phyloP scores from a whole-genome alignment of 2,113 vertebrate species.

The Falco punctatus region DNA sequence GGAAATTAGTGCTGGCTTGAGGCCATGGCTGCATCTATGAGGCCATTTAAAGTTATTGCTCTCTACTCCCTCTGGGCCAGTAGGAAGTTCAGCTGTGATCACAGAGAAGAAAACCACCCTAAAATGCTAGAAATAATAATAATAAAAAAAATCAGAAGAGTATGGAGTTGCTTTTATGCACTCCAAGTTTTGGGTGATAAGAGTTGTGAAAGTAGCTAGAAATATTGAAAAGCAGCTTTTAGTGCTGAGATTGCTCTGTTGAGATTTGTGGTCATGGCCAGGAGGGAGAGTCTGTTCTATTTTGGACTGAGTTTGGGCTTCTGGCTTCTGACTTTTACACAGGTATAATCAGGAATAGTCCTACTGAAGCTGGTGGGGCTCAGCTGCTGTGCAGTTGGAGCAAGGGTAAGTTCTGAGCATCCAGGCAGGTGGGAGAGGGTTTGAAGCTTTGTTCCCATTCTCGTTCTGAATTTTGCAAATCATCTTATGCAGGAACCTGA shows the following conservation, averaged over 20 bases:
- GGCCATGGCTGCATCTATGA: conserved; percentile 63
- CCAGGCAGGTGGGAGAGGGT: background rate
- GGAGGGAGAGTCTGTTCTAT: background rate
- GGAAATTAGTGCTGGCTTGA: conserved; percentile 67
- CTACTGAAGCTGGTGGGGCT: background rate
- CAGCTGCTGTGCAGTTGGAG: background rate
- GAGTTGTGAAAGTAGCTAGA: background rate
- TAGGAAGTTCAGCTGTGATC: conserved; percentile 71
- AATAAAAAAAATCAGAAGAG: background rate
- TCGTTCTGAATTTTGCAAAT: background rate
- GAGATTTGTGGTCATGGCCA: background rate
- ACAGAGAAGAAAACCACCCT: background rate
- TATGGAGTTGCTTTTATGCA: background rate
- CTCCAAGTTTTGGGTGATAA: background rate
- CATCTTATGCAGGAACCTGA: background rate
- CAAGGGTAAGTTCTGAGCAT: background rate
- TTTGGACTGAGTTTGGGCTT: background rate
- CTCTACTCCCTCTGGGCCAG: conserved; percentile 46
- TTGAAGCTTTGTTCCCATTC: background rate
- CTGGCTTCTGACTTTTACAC: background rate
- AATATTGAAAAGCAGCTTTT: background rate
- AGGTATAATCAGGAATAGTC: background rate
- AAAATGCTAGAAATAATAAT: conserved; percentile 25
- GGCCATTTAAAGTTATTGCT: conserved; percentile 72
- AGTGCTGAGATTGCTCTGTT: background rate